Conservation (phyloP, 1,140 invertebrate genomes). For the Ephestia elutella region DNA sequence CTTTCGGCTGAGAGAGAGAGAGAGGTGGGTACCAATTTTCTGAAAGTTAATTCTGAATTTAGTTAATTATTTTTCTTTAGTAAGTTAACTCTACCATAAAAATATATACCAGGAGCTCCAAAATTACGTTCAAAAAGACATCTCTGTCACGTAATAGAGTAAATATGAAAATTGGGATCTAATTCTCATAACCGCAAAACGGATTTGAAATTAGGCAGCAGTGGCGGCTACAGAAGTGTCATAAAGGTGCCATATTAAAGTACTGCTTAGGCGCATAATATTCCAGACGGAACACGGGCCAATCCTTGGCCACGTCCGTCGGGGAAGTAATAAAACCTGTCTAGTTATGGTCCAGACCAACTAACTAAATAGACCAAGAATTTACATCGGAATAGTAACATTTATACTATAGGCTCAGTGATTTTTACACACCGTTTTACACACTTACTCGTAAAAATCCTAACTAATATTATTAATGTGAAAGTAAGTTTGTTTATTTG, state of each 20-base stretch:
- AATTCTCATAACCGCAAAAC: slow-evolving; percentile 8
- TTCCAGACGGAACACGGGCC: slow-evolving; percentile 32
- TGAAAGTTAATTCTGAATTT: too few relatives aligned
- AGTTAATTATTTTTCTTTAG: too few relatives aligned
- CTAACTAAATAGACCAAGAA: background rate
- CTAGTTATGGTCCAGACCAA: slow-evolving; percentile 23
- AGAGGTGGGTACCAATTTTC: too few relatives aligned
- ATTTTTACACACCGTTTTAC: too few relatives aligned
- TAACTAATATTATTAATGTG: too few relatives aligned
- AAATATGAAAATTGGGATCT: slow-evolving; percentile 1
- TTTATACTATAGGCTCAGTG: too few relatives aligned
- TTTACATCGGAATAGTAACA: background rate
- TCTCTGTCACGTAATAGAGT: background rate
- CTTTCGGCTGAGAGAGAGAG: too few relatives aligned
- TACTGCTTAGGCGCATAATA: slow-evolving; percentile 37
- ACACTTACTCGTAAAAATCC: too few relatives aligned
- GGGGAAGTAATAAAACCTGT: slow-evolving; percentile 55
- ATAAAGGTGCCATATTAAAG: slow-evolving; percentile 57
- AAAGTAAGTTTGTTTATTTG: too few relatives aligned
- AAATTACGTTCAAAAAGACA: too few relatives aligned
- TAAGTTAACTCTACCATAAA: too few relatives aligned
- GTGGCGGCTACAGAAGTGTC: slow-evolving; percentile 23
- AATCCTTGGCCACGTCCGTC: slow-evolving; percentile 55
- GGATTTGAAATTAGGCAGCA: slow-evolving; percentile 25
- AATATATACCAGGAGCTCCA: too few relatives aligned